Evolutionary conservation across 1,140 invertebrate species (phyloP), one percentile per base, ranked within the genome.

Genomic region (Drosophila persimilis): DNA sequence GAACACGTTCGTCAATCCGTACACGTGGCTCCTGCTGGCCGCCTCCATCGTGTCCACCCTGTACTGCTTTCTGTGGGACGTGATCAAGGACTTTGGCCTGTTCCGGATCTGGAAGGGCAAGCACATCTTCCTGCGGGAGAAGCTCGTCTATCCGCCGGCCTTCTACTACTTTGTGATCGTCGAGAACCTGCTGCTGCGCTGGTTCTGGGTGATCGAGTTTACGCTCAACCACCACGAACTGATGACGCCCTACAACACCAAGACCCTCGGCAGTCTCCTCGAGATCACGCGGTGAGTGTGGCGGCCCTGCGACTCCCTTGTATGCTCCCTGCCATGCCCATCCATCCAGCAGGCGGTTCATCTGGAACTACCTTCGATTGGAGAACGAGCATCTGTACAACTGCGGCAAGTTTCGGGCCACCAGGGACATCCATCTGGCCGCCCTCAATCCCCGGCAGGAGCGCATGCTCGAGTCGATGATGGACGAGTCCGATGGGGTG

Each of bases 111-210:
- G 95, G 52, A 94, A 95, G 6, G 95, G 95, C 2, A 95, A 98
- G 91, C 97, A 97, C 90, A 93, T 92, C 73, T 94, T 96, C 78
- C 92, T 96, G 0, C 89, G 95, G 11, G 95, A 96, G 84, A 95
- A 96, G 88, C 94, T 96, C 47, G 95, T 96, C 2, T 96, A 96
- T 83, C 94, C 94, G n/a, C 60, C 72, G 94, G 93, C 93, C 69
- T 99, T 98, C 90, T 99, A 99, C 92, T 99, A 99, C 91, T 97
- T 99, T 92, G 98, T 97, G 11, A 98, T 99, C 52, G 93, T 99
- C 29, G 98, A 99, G 93, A 98, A 99, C 92, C 95, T 99, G 51
- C 91, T 99, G 31, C 92, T 99, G n/a, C 94, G 99, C 72, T 98
- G 99, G 91, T 94, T 95, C 11, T 99, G 99, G 99, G 94, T 94